These are phyloP conservation scores for Epinephelus fuscoguttatus DNA, from an alignment of 2,113 vertebrate genomes.

Conservation along the genomic window DNA sequence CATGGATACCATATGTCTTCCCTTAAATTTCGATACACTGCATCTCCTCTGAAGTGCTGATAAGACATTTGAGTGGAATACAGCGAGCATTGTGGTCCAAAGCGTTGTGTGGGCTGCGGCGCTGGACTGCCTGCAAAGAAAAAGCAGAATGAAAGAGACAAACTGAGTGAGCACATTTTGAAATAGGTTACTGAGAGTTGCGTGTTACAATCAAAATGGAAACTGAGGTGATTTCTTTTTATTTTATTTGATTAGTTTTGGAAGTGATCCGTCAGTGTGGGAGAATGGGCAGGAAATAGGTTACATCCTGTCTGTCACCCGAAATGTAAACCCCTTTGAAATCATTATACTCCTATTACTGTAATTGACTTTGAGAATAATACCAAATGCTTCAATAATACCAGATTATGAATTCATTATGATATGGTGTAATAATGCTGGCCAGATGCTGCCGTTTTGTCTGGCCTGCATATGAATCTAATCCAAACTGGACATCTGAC, in stretches of 20 bases:
- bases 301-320: slow-evolving; percentile 50
- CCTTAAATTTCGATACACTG: slow-evolving; percentile 51
- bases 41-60: slow-evolving; percentile 63
- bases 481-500: slow-evolving; percentile 80
- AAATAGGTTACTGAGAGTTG: slow-evolving; percentile 41
- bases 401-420: slow-evolving; percentile 83
- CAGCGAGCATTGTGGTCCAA: slow-evolving; percentile 45
- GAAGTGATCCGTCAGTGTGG: slow-evolving; percentile 43
- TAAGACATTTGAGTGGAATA: slow-evolving; percentile 64
- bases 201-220: slow-evolving; percentile 24
- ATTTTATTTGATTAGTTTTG: neutral
- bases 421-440: slow-evolving; percentile 76
- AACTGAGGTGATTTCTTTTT: slow-evolving; percentile 21
- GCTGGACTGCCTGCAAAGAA: slow-evolving; percentile 40
- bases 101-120: slow-evolving; percentile 32
- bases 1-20: slow-evolving; percentile 60
- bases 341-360: slow-evolving; percentile 74
- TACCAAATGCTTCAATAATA: slow-evolving; percentile 79
- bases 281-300: slow-evolving; percentile 30
- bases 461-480: slow-evolving; percentile 62
- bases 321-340: slow-evolving; percentile 65
- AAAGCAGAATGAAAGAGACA: slow-evolving; percentile 31
- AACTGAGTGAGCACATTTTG: slow-evolving; percentile 45
- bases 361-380: slow-evolving; percentile 82
- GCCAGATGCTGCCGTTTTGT: slow-evolving; percentile 80